These are phyloP conservation scores for Porites evermanni DNA, from an alignment of 92 coral and sea anemone species.

Conservation along the genomic window DNA sequence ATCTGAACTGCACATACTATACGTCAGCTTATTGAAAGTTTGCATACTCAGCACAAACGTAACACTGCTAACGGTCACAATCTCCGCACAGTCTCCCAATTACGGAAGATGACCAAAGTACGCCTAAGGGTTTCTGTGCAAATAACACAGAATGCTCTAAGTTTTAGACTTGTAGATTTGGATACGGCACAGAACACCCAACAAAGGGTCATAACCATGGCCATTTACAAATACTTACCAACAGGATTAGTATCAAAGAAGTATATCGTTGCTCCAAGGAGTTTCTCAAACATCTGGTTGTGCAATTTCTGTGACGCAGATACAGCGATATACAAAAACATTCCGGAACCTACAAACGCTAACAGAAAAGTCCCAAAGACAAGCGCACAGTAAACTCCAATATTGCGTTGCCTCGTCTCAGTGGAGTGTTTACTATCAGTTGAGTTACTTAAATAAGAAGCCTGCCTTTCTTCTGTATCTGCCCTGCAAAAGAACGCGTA, in stretches of 20 bases:
- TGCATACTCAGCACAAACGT: too few species aligned
- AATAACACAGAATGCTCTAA: too few species aligned
- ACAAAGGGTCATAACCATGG: too few species aligned
- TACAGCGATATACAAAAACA: constrained; percentile 69
- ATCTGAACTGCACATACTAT: too few species aligned
- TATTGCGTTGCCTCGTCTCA: constrained; percentile 55
- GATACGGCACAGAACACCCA: too few species aligned
- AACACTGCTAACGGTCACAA: too few species aligned
- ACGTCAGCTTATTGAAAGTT: too few species aligned
- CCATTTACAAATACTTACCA: constrained; percentile 56
- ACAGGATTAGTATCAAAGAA: constrained; percentile 95
- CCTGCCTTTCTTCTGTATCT: constrained; percentile 65
- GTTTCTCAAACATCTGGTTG: constrained; percentile 80
- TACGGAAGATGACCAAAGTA: too few species aligned
- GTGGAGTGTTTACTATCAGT: neutral
- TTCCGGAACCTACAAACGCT: constrained; percentile 52
- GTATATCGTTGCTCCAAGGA: constrained; percentile 85
- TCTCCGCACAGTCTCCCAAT: too few species aligned
- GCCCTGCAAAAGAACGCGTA: constrained; percentile 61
- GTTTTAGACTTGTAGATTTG: too few species aligned
- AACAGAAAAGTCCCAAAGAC: constrained; percentile 61
- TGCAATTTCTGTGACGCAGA: constrained; percentile 86
- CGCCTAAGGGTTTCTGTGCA: too few species aligned
- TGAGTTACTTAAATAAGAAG: constrained; percentile 5
- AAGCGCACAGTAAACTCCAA: constrained; percentile 66